phyloP scores from a whole-genome alignment of 2,888 invertebrate species.

The Chloroclysta siterata region DNA sequence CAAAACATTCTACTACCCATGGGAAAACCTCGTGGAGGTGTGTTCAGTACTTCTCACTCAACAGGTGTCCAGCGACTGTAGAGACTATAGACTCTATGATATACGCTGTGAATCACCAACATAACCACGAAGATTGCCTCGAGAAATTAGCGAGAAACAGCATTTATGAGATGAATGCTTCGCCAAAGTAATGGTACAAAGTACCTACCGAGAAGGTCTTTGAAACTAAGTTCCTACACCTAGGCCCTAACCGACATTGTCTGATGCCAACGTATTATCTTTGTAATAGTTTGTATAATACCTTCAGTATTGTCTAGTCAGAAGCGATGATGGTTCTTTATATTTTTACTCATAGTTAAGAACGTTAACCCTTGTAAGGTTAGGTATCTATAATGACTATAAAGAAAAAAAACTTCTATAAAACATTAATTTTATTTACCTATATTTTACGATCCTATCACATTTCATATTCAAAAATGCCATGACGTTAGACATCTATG shows the following conservation, averaged over 20 bases:
- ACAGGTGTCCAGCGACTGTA: slow-evolving; percentile 80
- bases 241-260: slow-evolving; percentile 21
- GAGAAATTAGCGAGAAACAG: slow-evolving; percentile 77
- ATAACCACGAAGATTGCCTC: slow-evolving; percentile 80
- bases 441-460: slow-evolving; percentile 14
- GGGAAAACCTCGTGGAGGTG: slow-evolving; percentile 83
- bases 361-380: slow-evolving; percentile 25
- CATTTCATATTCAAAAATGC: neutral
- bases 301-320: slow-evolving; percentile 67
- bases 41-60: slow-evolving; percentile 82
- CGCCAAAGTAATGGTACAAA: slow-evolving; percentile 64
- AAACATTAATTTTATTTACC: slow-evolving; percentile 38
- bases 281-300: slow-evolving; percentile 46
- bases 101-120: slow-evolving; percentile 78
- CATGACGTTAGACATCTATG: too few relatives aligned
- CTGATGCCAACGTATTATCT: slow-evolving; percentile 41
- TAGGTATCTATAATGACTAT: slow-evolving; percentile 30
- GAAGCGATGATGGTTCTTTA: slow-evolving; percentile 53
- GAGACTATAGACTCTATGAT: slow-evolving; percentile 81
- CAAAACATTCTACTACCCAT: slow-evolving; percentile 82
- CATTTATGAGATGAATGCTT: slow-evolving; percentile 79
- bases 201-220: slow-evolving; percentile 48
- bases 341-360: slow-evolving; percentile 42
- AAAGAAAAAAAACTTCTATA: slow-evolving; percentile 38
- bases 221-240: slow-evolving; percentile 43